phyloP scores from a whole-genome alignment of 2,888 invertebrate species.

The Actias luna region DNA sequence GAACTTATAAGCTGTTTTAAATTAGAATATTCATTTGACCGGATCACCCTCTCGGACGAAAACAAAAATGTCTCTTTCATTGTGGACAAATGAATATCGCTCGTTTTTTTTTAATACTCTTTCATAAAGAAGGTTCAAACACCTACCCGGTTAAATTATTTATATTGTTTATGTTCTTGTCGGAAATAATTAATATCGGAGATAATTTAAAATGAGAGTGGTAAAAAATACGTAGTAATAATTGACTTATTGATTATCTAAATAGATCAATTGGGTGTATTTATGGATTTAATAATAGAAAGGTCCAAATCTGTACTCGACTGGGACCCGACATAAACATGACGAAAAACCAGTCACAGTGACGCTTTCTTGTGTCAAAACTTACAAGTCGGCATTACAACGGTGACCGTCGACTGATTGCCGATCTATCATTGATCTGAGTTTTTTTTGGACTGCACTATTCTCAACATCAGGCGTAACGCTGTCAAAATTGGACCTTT shows the following conservation, averaged over 20 bases:
- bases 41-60: slow-evolving; percentile 15
- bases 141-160: neutral
- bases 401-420: too few species aligned
- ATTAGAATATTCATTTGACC: slow-evolving; percentile 64
- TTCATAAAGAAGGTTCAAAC: slow-evolving; percentile 5
- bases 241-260: too few species aligned
- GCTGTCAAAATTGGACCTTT: too few species aligned
- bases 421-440: too few species aligned
- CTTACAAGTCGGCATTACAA: too few species aligned
- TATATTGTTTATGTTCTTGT: neutral
- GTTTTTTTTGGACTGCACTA: too few species aligned
- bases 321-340: neutral
- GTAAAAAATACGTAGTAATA: neutral
- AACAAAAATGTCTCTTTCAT: slow-evolving; percentile 21
- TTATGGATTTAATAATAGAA: neutral
- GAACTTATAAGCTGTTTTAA: slow-evolving; percentile 57
- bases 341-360: neutral
- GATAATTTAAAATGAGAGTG: too few species aligned
- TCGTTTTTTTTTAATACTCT: slow-evolving; percentile 33
- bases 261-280: too few species aligned
- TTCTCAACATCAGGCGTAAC: too few species aligned
- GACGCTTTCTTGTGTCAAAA: too few species aligned
- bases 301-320: neutral
- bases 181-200: neutral
- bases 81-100: slow-evolving; percentile 29